Percentiles rank a stretch among this genome's conserved stretches.
Conservation (phyloP, 2,888 invertebrate species). For the Chirona hameri region DNA sequence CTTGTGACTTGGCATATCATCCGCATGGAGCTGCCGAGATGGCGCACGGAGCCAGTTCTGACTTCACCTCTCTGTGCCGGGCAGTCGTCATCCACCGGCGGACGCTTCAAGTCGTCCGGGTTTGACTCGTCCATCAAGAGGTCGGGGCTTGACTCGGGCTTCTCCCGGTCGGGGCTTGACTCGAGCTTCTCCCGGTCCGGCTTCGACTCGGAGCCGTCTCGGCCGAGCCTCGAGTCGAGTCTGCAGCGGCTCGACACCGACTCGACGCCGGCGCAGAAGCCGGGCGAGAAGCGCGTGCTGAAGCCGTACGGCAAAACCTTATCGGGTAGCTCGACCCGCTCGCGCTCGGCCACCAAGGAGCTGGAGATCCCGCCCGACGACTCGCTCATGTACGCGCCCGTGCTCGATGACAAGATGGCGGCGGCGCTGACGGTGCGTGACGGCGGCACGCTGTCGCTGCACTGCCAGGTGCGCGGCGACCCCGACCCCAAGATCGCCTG, state of each 20-base stretch:
- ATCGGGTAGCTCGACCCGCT: constrained; percentile 74
- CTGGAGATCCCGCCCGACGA: constrained; percentile 82
- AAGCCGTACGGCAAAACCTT: constrained; percentile 59
- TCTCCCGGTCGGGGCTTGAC: not conserved
- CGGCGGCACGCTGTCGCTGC: constrained; percentile 79
- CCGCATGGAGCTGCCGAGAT: too few species aligned
- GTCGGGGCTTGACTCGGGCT: not conserved
- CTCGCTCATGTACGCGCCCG: constrained; percentile 79
- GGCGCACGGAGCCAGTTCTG: too few species aligned
- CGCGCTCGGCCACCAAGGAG: constrained; percentile 85
- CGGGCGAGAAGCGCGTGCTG: constrained; percentile 42
- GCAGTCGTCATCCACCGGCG: not conserved
- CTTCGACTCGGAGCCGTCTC: not conserved
- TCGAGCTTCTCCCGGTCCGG: not conserved
- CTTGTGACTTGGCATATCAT: too few species aligned
- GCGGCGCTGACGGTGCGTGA: constrained; percentile 70
- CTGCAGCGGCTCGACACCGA: not conserved
- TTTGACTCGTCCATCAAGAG: not conserved
- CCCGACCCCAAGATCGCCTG: constrained; percentile 85
- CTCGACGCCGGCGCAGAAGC: not conserved
- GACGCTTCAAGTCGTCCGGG: not conserved
- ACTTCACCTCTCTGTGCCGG: not conserved
- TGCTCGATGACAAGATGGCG: constrained; percentile 72
- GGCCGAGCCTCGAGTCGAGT: not conserved
- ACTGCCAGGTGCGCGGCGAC: constrained; percentile 53